Base-by-base conservation (phyloP, 2,113 vertebrate genomes). In the Anguilla rostrata region DNA sequence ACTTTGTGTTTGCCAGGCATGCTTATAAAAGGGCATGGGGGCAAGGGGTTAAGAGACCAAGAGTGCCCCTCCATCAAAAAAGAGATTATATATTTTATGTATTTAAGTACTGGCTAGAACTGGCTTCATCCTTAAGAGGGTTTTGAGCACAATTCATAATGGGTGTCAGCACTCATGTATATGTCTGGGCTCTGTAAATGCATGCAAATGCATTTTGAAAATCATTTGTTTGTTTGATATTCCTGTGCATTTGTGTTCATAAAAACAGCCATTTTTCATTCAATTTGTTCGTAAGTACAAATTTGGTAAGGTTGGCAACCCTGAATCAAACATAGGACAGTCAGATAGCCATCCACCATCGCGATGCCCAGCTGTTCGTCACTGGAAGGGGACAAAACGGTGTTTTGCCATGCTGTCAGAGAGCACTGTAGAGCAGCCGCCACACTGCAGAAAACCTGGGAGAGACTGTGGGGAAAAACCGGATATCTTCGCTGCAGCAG, bases 281-380 rank as follows among this genome's bases (percentile, higher is more conserved):
- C 71, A 75, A 14, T 75, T 34, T 34, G 8, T n/a, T 75, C 34
- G n/a, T n/a, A 71, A 71, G 63, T n/a, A 1, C 71, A 75, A 75
- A 75, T n/a, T 75, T 75, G 71, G 53, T 75, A 75, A 75, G 71
- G 71, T 75, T 75, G 71, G 71, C 71, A 75, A n/a, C n/a, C 71
- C 29, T 75, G 71, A 75, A 6, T 29, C 71, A 75, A 34, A 75
- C 6, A 20, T 9, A 75, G 71, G 29, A 2, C 81, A 82, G 18
- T 18, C 8, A 20, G 41, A 12, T 41, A 18, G 43, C 3, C 43
- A 20, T 3, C 53, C 53, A 57, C 53, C 82, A 83, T 16, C 40
- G 18, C 41, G 40, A 78, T 41, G 71, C 40, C 63, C 71, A 46
- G 26, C n/a, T 29, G n/a, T 39, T 63, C 15, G 11, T 43, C 83